These are phyloP conservation scores for Erethizon dorsatum DNA, from an alignment of 2,797 vertebrate genomes.

Conservation along the genomic window DNA sequence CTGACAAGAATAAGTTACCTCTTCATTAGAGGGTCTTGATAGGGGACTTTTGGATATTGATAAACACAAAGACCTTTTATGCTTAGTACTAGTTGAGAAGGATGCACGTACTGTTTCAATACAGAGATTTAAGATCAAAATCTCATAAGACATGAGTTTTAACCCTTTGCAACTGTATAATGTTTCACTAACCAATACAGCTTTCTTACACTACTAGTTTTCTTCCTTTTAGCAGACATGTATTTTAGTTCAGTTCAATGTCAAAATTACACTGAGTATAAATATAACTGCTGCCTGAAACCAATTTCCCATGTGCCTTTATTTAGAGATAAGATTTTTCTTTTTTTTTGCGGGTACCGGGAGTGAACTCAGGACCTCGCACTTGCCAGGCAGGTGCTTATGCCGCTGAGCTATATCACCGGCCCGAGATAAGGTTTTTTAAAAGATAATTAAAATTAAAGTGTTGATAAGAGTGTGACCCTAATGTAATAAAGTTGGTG, in stretches of 20 bases:
- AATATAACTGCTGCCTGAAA: background rate
- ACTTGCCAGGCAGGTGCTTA: no score
- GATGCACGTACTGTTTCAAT: background rate
- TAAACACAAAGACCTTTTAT: background rate
- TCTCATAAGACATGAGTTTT: background rate
- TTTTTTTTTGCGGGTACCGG: no score
- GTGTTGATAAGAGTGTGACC: background rate
- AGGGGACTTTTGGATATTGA: background rate
- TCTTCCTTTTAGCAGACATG: background rate
- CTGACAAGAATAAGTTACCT: background rate
- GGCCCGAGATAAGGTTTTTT: background rate
- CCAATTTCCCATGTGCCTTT: background rate
- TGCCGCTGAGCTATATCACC: no score
- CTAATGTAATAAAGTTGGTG: background rate
- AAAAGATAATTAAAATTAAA: background rate
- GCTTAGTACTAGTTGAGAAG: background rate
- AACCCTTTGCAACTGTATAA: background rate
- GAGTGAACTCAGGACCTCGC: no score
- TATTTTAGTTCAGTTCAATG: background rate
- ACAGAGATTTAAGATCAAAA: background rate
- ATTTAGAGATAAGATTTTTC: background rate
- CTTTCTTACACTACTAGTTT: background rate
- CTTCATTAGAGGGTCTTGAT: background rate
- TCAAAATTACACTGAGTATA: background rate
- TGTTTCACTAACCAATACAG: background rate